Percentiles rank a stretch among this genome's conserved stretches.
phyloP scores from a whole-genome alignment of 2,888 invertebrate species.

The Agrochola lota region DNA sequence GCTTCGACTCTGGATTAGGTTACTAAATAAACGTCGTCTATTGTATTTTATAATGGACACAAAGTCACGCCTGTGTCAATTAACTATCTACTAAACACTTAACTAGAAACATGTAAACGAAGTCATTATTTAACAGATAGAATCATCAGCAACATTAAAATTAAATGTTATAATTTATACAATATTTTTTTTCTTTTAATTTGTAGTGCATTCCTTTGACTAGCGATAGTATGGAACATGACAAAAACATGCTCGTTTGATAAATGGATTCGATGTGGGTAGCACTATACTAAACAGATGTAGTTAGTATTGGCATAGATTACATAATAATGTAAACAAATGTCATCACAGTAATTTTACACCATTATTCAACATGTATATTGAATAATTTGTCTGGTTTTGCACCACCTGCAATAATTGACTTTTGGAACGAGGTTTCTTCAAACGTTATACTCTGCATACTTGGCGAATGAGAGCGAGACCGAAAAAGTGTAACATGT shows the following conservation, averaged over 20 bases:
- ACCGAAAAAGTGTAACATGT: too few species aligned
- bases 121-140: constrained; percentile 14
- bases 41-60: too few species aligned
- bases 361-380: background rate
- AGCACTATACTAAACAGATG: background rate
- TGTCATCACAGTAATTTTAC: background rate
- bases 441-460: too few species aligned
- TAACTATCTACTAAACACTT: constrained; percentile 5
- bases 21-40: too few species aligned
- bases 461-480: too few species aligned
- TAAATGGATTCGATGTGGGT: constrained; percentile 43
- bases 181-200: background rate
- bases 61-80: too few species aligned
- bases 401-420: too few species aligned
- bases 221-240: constrained; percentile 34
- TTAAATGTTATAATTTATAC: constrained; percentile 38
- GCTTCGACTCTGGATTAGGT: too few species aligned
- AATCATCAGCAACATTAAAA: constrained; percentile 31
- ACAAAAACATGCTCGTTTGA: constrained; percentile 35
- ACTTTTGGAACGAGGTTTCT: too few species aligned
- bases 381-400: background rate
- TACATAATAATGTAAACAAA: constrained; percentile 31
- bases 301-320: background rate
- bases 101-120: constrained; percentile 16
- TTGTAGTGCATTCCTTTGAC: constrained; percentile 31